phyloP scores from a whole-genome alignment of 1,140 invertebrate genomes.

The Papilio aristodemus region DNA sequence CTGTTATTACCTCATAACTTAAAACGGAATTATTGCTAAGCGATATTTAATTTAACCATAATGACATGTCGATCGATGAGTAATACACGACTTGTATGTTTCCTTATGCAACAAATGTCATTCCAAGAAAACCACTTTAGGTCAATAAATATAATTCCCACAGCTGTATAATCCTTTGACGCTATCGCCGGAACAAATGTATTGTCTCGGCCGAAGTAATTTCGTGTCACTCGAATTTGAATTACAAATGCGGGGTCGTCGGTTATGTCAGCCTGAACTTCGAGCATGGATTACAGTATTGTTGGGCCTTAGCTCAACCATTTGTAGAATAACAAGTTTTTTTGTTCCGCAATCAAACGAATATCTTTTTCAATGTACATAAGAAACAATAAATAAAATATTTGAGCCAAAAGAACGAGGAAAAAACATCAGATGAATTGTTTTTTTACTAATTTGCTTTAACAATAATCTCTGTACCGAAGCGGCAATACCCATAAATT shows the following conservation, averaged over 20 bases:
- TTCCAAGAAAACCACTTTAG: constrained; percentile 30
- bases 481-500: too few relatives aligned
- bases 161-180: constrained; percentile 13
- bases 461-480: too few relatives aligned
- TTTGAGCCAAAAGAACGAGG: too few relatives aligned
- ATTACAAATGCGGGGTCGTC: constrained; percentile 55
- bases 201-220: constrained; percentile 44
- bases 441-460: too few relatives aligned
- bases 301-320: constrained; percentile 5
- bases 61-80: neutral
- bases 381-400: too few relatives aligned
- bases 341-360: neutral
- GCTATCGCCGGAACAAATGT: constrained; percentile 40
- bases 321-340: constrained; percentile 6
- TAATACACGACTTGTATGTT: constrained; percentile 15
- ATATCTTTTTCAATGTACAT: neutral
- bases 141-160: constrained; percentile 8
- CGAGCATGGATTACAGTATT: constrained; percentile 46
- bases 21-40: neutral
- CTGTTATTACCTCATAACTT: neutral
- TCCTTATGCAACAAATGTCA: constrained; percentile 31
- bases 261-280: constrained; percentile 50
- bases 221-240: constrained; percentile 62
- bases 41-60: neutral
- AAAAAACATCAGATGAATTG: neutral